These are phyloP conservation scores for Spondyliosoma cantharus DNA, from an alignment of 2,797 vertebrate genomes.

Conservation along the genomic window DNA sequence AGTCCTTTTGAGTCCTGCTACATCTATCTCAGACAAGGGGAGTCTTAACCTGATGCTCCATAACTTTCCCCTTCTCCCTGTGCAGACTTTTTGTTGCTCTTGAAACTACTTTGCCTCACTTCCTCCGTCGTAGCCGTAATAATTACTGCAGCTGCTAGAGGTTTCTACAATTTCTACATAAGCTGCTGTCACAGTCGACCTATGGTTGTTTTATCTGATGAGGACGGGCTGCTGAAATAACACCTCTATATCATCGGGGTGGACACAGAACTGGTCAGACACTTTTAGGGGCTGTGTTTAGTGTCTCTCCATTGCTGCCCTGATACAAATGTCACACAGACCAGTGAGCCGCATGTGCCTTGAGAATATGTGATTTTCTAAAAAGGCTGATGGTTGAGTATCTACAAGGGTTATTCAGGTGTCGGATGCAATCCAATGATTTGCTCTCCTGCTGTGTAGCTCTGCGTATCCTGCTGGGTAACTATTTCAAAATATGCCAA, in stretches of 20 bases:
- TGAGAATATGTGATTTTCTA: not conserved
- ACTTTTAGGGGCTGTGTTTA: not conserved
- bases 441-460: conserved; percentile 6
- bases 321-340: not conserved
- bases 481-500: not conserved
- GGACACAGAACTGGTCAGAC: too few species aligned
- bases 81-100: too few species aligned
- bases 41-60: too few species aligned
- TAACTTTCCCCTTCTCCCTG: too few species aligned
- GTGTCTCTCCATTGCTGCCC: not conserved
- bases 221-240: not conserved
- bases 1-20: too few species aligned
- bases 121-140: too few species aligned
- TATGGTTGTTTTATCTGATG: too few species aligned
- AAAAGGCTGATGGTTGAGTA: not conserved
- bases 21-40: too few species aligned
- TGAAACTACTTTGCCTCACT: too few species aligned
- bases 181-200: too few species aligned
- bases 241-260: not conserved
- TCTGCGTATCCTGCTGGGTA: conserved; percentile 8
- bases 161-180: too few species aligned
- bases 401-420: not conserved
- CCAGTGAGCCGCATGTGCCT: not conserved
- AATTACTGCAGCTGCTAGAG: too few species aligned
- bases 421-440: not conserved